Evolutionary conservation across 2,888 invertebrate genomes (phyloP), one percentile per base, ranked within the genome.

Genomic region (Andrena marginata): DNA sequence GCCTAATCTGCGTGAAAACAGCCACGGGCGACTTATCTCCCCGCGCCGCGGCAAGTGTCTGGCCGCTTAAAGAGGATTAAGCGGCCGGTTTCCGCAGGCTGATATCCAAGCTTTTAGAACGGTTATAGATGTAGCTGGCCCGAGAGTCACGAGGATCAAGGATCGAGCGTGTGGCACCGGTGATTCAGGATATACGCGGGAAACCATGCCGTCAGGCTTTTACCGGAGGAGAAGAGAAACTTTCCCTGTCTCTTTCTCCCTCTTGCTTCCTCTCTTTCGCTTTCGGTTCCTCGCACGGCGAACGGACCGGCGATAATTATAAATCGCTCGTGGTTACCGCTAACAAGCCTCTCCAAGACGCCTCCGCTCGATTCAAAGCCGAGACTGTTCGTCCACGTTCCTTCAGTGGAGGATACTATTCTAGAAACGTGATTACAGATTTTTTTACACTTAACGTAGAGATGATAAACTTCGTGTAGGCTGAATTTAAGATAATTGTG

Each of bases 1-100:
- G 75, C 29, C 42, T 80, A 80, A 86, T 84, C 80, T 76, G 60
- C 68, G 73, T 54, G 77, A 69, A 71, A 80, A 80, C 69, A 87
- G 68, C 31, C 35, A n/a, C 13, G 54, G 26, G 2, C 51, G 73
- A 86, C 71, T 87, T 86, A 87, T 87, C 80, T 78, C n/a, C 26
- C 35, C 8, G 6, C 33, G 29, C 63, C 63, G 29, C 60, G 26
- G 68, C 20, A 49, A 70, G 67, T 51, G 62, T 79, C 73, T 77
- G 31, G 31, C 35, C 71, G 62, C 69, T 78, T 81, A 77, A 86
- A 63, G 54, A 71, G 74, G 78, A 79, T 87, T 74, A 74, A 86
- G 67, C 42, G 65, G 35, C 76, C 85, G 65, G 68, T 56, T 16
- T 76, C 74, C 59, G 51, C 35, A 23, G 51, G 59, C 64, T 56